These are phyloP conservation scores for Orchestia grillus DNA, from an alignment of 1,140 invertebrate species.

Conservation along the genomic window DNA sequence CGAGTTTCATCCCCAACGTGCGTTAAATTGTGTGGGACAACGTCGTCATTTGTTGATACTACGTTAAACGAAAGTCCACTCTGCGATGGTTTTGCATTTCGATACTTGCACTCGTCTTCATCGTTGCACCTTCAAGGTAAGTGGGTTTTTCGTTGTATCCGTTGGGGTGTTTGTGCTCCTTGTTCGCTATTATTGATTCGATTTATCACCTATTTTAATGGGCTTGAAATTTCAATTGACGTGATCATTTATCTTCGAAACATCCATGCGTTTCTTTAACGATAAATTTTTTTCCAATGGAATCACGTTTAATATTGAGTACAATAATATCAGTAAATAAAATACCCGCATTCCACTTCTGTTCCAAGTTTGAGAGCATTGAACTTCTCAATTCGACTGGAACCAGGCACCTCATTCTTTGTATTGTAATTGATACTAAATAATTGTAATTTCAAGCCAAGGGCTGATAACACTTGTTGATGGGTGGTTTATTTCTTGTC, in stretches of 20 bases:
- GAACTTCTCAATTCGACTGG: neutral
- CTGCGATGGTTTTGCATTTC: neutral
- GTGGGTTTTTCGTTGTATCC: neutral
- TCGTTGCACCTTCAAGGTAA: neutral
- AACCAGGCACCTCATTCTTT: neutral
- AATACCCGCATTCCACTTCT: too few relatives aligned
- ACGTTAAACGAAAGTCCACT: neutral
- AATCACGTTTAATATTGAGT: neutral
- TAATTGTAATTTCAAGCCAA: neutral
- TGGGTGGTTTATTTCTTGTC: neutral
- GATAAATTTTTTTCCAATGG: neutral
- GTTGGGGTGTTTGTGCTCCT: neutral
- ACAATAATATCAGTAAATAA: too few relatives aligned
- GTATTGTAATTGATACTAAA: neutral
- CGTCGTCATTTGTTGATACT: neutral
- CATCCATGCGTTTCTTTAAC: too few relatives aligned
- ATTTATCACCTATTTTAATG: neutral
- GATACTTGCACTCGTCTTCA: neutral
- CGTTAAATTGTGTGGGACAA: neutral
- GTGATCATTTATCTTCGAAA: neutral
- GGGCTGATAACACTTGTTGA: neutral
- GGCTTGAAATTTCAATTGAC: neutral
- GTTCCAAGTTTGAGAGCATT: neutral
- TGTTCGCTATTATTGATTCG: neutral
- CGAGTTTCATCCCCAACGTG: neutral